Percentiles rank a stretch among this genome's conserved stretches.
These are phyloP conservation scores for Brassicogethes aeneus DNA, from an alignment of 2,888 invertebrate species.

Conservation along the genomic window DNA sequence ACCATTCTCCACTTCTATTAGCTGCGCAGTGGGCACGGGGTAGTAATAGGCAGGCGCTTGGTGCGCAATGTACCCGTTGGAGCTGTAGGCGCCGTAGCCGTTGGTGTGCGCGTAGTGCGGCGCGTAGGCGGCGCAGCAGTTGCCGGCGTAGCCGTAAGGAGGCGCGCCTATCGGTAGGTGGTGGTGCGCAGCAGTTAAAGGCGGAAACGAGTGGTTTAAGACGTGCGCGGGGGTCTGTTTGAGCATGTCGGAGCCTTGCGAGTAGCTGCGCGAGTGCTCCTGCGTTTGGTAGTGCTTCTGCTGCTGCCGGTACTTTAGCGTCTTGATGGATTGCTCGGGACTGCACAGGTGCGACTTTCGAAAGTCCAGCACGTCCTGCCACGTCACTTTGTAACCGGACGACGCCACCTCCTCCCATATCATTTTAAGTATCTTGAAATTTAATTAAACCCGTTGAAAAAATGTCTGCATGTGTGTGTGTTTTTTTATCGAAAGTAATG, in stretches of 20 bases:
- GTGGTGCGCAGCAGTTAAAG: constrained; percentile 18
- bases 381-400: constrained; percentile 43
- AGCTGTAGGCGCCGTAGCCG: constrained; percentile 12
- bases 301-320: constrained; percentile 41
- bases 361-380: constrained; percentile 61
- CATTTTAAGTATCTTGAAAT: constrained; percentile 61
- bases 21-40: constrained; percentile 55
- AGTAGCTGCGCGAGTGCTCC: constrained; percentile 23
- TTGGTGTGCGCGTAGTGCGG: constrained; percentile 3
- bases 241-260: constrained; percentile 16
- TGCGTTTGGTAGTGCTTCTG: constrained; percentile 37
- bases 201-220: constrained; percentile 29
- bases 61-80: constrained; percentile 15
- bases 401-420: constrained; percentile 64
- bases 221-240: constrained; percentile 11
- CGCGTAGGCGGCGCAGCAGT: constrained; percentile 15
- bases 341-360: constrained; percentile 48
- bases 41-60: constrained; percentile 24
- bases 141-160: constrained; percentile 24
- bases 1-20: constrained; percentile 55
- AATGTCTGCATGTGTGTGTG: too few species aligned
- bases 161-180: constrained; percentile 14
- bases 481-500: too few species aligned
- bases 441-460: constrained; percentile 4
- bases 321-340: constrained; percentile 45